Percentiles rank a stretch among this genome's conserved stretches.
These are phyloP conservation scores for Sicus ferrugineus DNA, from an alignment of 2,888 invertebrate genomes.

Conservation along the genomic window DNA sequence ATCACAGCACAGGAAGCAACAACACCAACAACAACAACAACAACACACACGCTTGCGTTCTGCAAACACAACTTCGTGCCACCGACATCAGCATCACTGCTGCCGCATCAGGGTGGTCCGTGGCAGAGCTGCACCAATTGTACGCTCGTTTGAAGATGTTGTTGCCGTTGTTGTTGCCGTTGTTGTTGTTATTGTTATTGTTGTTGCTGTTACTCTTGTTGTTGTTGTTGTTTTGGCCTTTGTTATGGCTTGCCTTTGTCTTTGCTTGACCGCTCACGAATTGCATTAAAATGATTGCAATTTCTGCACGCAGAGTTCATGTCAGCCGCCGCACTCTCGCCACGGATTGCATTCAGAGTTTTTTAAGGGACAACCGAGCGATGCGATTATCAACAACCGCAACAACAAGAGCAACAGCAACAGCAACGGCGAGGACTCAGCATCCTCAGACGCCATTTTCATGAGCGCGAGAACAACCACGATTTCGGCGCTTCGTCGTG, in stretches of 20 bases:
- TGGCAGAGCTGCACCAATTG: slow-evolving; percentile 44
- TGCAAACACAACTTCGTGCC: slow-evolving; percentile 23
- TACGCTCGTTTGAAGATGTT: slow-evolving; percentile 34
- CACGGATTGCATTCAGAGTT: slow-evolving; percentile 33
- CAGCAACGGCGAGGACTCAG: no score
- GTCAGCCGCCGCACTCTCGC: slow-evolving; percentile 49
- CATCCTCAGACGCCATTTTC: slow-evolving; percentile 45
- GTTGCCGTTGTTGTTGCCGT: not conserved
- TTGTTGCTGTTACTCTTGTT: slow-evolving; percentile 10
- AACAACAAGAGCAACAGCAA: slow-evolving; percentile 32
- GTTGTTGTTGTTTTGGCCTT: not conserved
- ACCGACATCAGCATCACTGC: slow-evolving; percentile 28
- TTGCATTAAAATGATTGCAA: slow-evolving; percentile 61
- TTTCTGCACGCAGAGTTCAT: slow-evolving; percentile 61
- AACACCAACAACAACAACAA: slow-evolving; percentile 8
- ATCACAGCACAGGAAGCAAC: not conserved
- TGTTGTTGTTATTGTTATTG: slow-evolving; percentile 13
- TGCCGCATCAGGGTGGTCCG: slow-evolving; percentile 54
- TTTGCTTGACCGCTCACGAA: slow-evolving; percentile 55
- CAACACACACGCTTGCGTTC: not conserved
- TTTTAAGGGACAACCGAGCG: slow-evolving; percentile 22
- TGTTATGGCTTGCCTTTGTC: slow-evolving; percentile 15
- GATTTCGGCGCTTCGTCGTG: slow-evolving; percentile 58
- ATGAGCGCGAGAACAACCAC: slow-evolving; percentile 54
- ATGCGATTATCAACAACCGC: no score